Percentiles rank a stretch among this genome's conserved stretches.
phyloP scores from a whole-genome alignment of 2,888 invertebrate genomes.

The Cryptocephalus primarius region DNA sequence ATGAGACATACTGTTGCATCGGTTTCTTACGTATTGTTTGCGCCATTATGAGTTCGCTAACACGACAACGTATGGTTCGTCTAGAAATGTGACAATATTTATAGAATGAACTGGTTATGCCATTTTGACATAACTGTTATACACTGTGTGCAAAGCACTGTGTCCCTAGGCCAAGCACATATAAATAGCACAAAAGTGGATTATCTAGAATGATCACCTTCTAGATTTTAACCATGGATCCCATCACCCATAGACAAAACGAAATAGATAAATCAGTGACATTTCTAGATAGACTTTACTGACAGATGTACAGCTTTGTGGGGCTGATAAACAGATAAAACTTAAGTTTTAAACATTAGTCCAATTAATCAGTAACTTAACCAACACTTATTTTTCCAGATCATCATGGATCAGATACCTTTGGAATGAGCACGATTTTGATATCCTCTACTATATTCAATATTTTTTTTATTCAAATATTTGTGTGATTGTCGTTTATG shows the following conservation, averaged over 20 bases:
- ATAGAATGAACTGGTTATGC: no score
- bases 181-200: no score
- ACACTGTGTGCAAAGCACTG: no score
- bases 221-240: no score
- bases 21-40: no score
- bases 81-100: background rate
- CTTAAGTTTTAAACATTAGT: background rate
- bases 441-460: background rate
- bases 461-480: slow-evolving; percentile 12
- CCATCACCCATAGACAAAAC: no score
- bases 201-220: no score
- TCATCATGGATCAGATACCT: slow-evolving; percentile 63
- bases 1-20: no score
- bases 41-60: no score
- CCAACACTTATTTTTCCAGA: slow-evolving; percentile 41
- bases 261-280: no score
- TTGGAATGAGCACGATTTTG: slow-evolving; percentile 42
- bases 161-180: no score
- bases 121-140: background rate
- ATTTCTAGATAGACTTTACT: no score
- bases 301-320: background rate
- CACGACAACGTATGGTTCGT: background rate
- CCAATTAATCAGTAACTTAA: background rate
- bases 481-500: slow-evolving; percentile 16
- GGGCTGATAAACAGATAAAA: background rate